Conservation (phyloP, 2,888 invertebrate species). For the Hirudinaria manillensis region DNA sequence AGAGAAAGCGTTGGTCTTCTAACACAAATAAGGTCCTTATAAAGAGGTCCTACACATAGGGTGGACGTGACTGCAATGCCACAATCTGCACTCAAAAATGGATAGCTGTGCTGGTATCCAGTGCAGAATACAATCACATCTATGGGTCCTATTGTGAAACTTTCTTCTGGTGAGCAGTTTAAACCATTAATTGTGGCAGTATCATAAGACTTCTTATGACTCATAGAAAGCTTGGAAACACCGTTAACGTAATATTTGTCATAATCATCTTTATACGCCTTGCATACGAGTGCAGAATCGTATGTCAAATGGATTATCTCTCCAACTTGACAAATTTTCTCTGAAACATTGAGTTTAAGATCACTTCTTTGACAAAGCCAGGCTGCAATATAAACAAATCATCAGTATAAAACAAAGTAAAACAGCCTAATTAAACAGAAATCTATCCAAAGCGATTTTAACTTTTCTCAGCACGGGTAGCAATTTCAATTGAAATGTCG, state of each 20-base stretch:
- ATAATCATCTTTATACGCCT: no score
- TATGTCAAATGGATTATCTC: conserved; percentile 1
- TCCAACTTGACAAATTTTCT: conserved; percentile 16
- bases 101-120: conserved; percentile 16
- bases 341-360: not conserved
- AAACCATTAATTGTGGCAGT: no score
- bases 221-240: not conserved
- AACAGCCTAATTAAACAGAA: not conserved
- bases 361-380: conserved; percentile 18
- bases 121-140: conserved; percentile 21
- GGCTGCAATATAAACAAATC: conserved; percentile 7
- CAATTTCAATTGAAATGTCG: conserved; percentile 60
- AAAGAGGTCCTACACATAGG: conserved; percentile 1
- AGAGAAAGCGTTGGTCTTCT: conserved; percentile 1
- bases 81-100: conserved; percentile 24
- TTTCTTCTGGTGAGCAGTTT: not conserved
- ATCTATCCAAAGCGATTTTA: not conserved
- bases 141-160: not conserved
- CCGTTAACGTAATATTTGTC: no score
- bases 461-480: conserved; percentile 15
- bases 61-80: conserved; percentile 6
- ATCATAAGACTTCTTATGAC: not conserved
- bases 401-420: not conserved
- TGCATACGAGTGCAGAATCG: not conserved
- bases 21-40: conserved; percentile 12